Evolutionary conservation across 2,888 invertebrate species (phyloP).

Genomic region (Amiota minor): DNA sequence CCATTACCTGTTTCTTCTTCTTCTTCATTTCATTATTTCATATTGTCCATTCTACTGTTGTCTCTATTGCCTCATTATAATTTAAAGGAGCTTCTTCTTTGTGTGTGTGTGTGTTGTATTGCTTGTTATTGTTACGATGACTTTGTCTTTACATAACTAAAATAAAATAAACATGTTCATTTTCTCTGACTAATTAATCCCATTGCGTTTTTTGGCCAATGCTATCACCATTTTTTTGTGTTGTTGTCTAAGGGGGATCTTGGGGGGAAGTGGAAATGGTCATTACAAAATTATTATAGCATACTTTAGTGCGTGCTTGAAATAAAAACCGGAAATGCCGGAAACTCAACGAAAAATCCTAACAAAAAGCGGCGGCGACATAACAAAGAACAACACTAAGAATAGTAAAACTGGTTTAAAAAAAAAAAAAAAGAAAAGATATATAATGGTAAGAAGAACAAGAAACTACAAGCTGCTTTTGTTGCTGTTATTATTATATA

Average conservation of each 20-base stretch:
- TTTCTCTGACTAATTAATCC: constrained; percentile 23
- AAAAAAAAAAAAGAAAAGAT: background rate
- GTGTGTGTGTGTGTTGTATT: too few relatives aligned
- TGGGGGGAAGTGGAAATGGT: background rate
- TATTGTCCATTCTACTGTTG: too few relatives aligned
- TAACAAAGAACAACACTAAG: background rate
- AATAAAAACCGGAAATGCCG: constrained; percentile 25
- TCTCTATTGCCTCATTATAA: too few relatives aligned
- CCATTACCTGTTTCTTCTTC: too few relatives aligned
- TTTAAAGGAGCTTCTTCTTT: too few relatives aligned
- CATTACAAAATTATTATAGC: constrained; percentile 31
- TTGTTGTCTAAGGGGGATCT: background rate
- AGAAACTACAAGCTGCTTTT: background rate
- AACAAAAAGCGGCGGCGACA: background rate
- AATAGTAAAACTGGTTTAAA: constrained; percentile 3
- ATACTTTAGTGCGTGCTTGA: constrained; percentile 52
- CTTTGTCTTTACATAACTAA: constrained; percentile 50
- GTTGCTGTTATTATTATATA: background rate
- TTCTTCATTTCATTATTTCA: too few relatives aligned
- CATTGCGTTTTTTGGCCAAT: constrained; percentile 5
- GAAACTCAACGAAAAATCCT: constrained; percentile 9
- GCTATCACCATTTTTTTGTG: background rate
- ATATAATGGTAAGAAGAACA: background rate
- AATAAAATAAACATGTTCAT: background rate
- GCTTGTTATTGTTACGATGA: too few relatives aligned